phyloP scores from a whole-genome alignment of 2,797 vertebrate genomes.

The Balearica regulorum region DNA sequence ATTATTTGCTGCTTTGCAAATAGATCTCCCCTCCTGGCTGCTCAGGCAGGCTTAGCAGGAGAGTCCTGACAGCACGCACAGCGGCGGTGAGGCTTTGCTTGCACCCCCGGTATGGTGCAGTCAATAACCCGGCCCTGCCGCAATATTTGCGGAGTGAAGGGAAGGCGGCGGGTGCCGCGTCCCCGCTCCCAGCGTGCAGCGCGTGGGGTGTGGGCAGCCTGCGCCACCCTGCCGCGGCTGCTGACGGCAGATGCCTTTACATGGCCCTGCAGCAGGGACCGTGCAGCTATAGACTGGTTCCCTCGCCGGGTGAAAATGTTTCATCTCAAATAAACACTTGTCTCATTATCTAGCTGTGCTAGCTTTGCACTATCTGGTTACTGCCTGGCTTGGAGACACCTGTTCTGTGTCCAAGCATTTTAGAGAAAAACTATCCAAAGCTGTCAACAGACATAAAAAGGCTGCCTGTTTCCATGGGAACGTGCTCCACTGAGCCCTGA shows the following conservation, averaged over 20 bases:
- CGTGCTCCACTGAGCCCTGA: not conserved
- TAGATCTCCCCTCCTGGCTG: not conserved
- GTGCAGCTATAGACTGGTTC: not conserved
- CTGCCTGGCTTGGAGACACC: slow-evolving; percentile 53
- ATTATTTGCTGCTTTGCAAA: not conserved
- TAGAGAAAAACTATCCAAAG: slow-evolving; percentile 38
- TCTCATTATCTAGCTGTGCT: slow-evolving; percentile 35
- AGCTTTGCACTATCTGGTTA: slow-evolving; percentile 22
- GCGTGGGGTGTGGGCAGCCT: not conserved
- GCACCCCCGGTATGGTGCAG: accelerated
- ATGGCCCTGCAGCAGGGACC: not conserved
- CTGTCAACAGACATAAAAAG: slow-evolving; percentile 59
- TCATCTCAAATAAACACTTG: slow-evolving; percentile 13
- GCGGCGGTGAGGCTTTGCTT: accelerated
- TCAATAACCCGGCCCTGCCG: accelerated
- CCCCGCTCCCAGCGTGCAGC: accelerated
- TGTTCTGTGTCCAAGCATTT: slow-evolving; percentile 63
- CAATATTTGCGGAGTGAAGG: accelerated
- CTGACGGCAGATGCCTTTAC: not conserved
- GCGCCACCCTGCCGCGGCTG: not conserved
- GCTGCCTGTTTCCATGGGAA: slow-evolving; percentile 67
- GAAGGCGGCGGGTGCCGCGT: not conserved
- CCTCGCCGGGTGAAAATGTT: not conserved
- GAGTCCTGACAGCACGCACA: not conserved
- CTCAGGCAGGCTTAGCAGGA: not conserved